phyloP scores from a whole-genome alignment of 2,113 vertebrate species.

The Cervus canadensis region DNA sequence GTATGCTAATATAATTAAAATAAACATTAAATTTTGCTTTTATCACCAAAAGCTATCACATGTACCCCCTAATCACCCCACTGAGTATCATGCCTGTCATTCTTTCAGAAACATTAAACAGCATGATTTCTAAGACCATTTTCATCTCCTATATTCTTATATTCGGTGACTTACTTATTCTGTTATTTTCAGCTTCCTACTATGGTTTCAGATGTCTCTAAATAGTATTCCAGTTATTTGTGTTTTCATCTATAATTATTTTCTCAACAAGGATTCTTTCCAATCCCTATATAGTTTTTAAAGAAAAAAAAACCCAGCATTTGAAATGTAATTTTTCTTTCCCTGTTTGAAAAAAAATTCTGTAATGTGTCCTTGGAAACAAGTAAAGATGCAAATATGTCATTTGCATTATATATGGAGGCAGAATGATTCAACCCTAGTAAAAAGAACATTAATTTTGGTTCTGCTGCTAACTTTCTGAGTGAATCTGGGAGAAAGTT shows the following conservation, averaged over 20 bases:
- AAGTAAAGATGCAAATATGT: background rate
- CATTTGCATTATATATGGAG: background rate
- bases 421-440: background rate
- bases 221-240: constrained; percentile 56
- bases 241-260: constrained; percentile 61
- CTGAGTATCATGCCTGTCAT: background rate
- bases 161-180: constrained; percentile 35
- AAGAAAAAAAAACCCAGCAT: background rate
- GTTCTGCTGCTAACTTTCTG: background rate
- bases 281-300: constrained; percentile 29
- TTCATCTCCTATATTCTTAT: constrained; percentile 35
- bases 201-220: constrained; percentile 46
- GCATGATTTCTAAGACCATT: background rate
- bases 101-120: background rate
- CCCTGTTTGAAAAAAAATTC: background rate
- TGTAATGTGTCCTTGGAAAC: constrained; percentile 4
- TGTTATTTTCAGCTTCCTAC: constrained; percentile 36
- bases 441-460: background rate
- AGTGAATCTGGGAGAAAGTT: background rate
- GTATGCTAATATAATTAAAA: background rate
- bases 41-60: background rate
- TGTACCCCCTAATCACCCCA: background rate
- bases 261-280: constrained; percentile 48
- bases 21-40: background rate
- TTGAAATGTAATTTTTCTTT: constrained; percentile 23